These are phyloP conservation scores for Heliconius cydno DNA, from an alignment of 2,888 invertebrate genomes.

Conservation along the genomic window DNA sequence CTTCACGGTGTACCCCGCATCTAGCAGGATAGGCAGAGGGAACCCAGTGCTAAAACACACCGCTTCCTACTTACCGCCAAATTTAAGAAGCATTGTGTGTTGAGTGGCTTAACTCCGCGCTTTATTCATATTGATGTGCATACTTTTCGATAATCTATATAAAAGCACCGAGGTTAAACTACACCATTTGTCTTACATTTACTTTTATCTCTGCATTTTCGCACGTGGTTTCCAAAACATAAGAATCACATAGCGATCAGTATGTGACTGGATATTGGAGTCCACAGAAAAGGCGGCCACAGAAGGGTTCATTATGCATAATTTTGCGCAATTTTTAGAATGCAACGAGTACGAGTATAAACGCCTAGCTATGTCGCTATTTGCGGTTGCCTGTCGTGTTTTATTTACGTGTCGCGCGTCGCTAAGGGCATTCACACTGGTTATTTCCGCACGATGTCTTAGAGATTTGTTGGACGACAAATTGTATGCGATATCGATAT, in stretches of 20 bases:
- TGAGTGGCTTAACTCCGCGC: too few species aligned
- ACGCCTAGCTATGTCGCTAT: slow-evolving; percentile 60
- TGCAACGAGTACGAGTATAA: slow-evolving; percentile 58
- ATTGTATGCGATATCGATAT: slow-evolving; percentile 57
- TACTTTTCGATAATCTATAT: not conserved
- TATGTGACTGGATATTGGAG: slow-evolving; percentile 16
- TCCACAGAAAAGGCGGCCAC: slow-evolving; percentile 15
- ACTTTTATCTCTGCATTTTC: not conserved
- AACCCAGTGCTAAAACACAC: too few species aligned
- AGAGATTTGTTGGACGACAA: slow-evolving; percentile 52
- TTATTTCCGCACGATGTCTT: slow-evolving; percentile 49
- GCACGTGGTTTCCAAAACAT: slow-evolving; percentile 9
- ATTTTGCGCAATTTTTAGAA: slow-evolving; percentile 55
- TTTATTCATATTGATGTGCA: not conserved
- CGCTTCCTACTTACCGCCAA: too few species aligned
- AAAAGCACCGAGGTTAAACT: not conserved
- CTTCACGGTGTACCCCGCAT: too few species aligned
- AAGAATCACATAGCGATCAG: not conserved
- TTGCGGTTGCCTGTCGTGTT: slow-evolving; percentile 60
- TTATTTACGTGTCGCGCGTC: slow-evolving; percentile 80
- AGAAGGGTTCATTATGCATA: slow-evolving; percentile 30
- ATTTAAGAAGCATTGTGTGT: too few species aligned
- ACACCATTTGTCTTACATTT: not conserved
- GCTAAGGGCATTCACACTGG: slow-evolving; percentile 74
- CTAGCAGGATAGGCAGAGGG: too few species aligned